These are phyloP conservation scores for Channa maculata DNA, from an alignment of 2,113 vertebrate genomes.

Conservation along the genomic window DNA sequence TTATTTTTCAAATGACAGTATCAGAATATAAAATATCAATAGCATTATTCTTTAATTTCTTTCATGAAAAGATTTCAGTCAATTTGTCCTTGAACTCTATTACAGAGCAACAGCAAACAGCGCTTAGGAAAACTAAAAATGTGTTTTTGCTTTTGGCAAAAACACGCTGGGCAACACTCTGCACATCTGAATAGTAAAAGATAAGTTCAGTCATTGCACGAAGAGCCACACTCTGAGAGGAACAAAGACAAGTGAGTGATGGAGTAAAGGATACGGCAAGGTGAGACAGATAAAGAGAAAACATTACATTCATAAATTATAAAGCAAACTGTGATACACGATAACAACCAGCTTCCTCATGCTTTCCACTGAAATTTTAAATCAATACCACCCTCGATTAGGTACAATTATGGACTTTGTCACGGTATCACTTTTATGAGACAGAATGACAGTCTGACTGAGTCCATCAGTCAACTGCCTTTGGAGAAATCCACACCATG, in stretches of 20 bases:
- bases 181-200: not conserved
- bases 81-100: slow-evolving; percentile 4
- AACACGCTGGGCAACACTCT: not conserved
- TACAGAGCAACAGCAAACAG: not conserved
- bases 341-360: slow-evolving; percentile 56
- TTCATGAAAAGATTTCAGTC: not conserved
- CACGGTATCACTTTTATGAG: slow-evolving; percentile 69
- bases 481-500: slow-evolving; percentile 58
- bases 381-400: slow-evolving; percentile 75
- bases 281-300: slow-evolving; percentile 52
- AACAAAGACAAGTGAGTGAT: slow-evolving; percentile 13
- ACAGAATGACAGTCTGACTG: slow-evolving; percentile 72
- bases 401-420: slow-evolving; percentile 71
- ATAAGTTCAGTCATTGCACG: slow-evolving; percentile 11
- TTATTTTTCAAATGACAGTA: not conserved
- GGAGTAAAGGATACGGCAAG: slow-evolving; percentile 44
- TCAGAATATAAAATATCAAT: not conserved
- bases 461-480: slow-evolving; percentile 75
- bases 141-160: not conserved
- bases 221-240: slow-evolving; percentile 5
- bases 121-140: not conserved
- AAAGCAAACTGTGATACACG: slow-evolving; percentile 55
- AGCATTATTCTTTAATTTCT: not conserved
- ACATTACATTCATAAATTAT: slow-evolving; percentile 62
- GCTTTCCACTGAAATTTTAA: slow-evolving; percentile 56